Evolutionary conservation across 2,113 vertebrate genomes (phyloP).

Genomic region (Lepus americanus): DNA sequence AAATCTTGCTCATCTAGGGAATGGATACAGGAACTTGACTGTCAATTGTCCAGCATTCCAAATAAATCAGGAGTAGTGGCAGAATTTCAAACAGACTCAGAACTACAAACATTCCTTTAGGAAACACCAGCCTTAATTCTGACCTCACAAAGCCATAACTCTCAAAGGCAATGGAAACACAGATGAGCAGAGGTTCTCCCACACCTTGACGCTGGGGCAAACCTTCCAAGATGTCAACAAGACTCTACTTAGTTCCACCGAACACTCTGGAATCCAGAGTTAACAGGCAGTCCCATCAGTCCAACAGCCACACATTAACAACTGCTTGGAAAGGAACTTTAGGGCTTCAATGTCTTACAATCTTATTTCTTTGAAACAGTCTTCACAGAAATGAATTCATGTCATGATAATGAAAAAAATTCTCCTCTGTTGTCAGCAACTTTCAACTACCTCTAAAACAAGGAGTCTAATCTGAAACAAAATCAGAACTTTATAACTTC

Average conservation of each 20-base stretch:
- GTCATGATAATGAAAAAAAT: not conserved
- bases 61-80: not conserved
- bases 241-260: not conserved
- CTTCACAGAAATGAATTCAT: slow-evolving; percentile 33
- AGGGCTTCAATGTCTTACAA: not conserved
- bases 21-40: not conserved
- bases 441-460: slow-evolving; percentile 3
- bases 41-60: not conserved
- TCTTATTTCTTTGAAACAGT: not conserved
- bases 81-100: slow-evolving; percentile 22
- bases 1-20: not conserved
- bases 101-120: slow-evolving; percentile 16
- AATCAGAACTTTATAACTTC: slow-evolving; percentile 32
- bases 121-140: not conserved
- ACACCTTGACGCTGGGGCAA: not conserved
- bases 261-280: not conserved
- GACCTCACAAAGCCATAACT: not conserved
- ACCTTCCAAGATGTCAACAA: not conserved
- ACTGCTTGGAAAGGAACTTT: slow-evolving; percentile 20
- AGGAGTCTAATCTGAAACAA: not conserved
- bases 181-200: not conserved
- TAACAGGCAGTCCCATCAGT: not conserved
- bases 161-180: not conserved
- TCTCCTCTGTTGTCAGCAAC: not conserved
- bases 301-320: not conserved